A percentile compares a stretch with the other conserved stretches of the same genome.
These are phyloP conservation scores for Colinus virginianus DNA, from an alignment of 2,113 vertebrate species.

Conservation along the genomic window DNA sequence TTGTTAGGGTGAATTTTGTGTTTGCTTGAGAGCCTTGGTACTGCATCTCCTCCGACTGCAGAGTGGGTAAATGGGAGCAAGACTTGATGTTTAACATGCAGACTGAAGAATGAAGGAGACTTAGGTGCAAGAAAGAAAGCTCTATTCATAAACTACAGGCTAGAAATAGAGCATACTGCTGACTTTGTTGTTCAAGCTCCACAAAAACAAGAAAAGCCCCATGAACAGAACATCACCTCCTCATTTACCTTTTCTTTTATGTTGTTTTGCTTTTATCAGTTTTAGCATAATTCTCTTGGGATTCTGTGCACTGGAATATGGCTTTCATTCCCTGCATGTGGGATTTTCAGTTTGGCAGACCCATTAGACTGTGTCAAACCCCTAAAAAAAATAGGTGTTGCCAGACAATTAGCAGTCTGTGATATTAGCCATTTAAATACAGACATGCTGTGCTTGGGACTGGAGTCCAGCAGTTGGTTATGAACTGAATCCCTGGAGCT, in stretches of 20 bases:
- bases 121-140: conserved; percentile 29
- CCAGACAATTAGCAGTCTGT: conserved; percentile 60
- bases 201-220: conserved; percentile 13
- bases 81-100: not conserved
- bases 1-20: not conserved
- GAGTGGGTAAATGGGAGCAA: not conserved
- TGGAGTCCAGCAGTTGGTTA: not conserved
- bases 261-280: conserved; percentile 6
- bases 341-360: conserved; percentile 56
- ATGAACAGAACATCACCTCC: not conserved
- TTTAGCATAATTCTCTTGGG: conserved; percentile 25
- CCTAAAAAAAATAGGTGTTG: conserved; percentile 40
- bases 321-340: conserved; percentile 30
- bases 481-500: conserved; percentile 19
- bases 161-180: conserved; percentile 66
- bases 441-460: not conserved
- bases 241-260: not conserved
- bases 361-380: conserved; percentile 20
- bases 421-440: conserved; percentile 52
- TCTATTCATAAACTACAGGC: conserved; percentile 55
- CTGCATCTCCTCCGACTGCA: not conserved
- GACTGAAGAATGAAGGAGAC: conserved; percentile 41
- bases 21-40: not conserved
- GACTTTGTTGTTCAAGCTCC: conserved; percentile 18
- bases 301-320: not conserved